These are phyloP conservation scores for Chelonus insularis DNA, from an alignment of 1,140 invertebrate species.

Conservation along the genomic window DNA sequence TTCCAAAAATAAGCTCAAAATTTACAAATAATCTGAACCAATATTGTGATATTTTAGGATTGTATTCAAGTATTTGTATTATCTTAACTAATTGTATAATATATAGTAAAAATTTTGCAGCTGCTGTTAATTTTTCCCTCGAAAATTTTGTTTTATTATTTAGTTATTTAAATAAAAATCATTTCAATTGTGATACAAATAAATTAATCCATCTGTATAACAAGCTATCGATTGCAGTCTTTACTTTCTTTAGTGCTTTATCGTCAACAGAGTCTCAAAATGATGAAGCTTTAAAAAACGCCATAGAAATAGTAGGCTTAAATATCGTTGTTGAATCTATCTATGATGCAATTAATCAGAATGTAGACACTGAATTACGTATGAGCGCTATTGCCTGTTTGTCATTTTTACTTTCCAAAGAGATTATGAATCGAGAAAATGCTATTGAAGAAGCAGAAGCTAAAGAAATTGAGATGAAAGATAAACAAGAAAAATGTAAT, in stretches of 20 bases:
- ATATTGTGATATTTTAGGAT: constrained; percentile 58
- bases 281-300: constrained; percentile 47
- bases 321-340: constrained; percentile 49
- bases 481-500: not conserved
- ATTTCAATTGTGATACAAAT: constrained; percentile 41
- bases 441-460: constrained; percentile 28
- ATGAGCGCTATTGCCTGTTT: constrained; percentile 46
- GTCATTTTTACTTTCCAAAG: constrained; percentile 44
- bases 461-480: not conserved
- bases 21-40: constrained; percentile 44
- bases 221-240: constrained; percentile 56
- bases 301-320: constrained; percentile 45
- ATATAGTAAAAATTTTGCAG: constrained; percentile 48
- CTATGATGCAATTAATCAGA: constrained; percentile 47
- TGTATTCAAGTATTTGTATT: constrained; percentile 57
- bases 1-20: constrained; percentile 42
- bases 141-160: constrained; percentile 56
- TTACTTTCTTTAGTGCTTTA: constrained; percentile 54
- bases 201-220: constrained; percentile 54
- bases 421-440: constrained; percentile 43
- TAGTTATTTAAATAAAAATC: constrained; percentile 51
- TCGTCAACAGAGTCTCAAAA: constrained; percentile 47
- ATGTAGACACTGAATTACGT: constrained; percentile 35
- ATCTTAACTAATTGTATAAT: constrained; percentile 54
- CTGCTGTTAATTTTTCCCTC: constrained; percentile 53